Evolutionary conservation across 92 coral and sea anemone species (phyloP).

Genomic region (Parazoanthus swiftii): DNA sequence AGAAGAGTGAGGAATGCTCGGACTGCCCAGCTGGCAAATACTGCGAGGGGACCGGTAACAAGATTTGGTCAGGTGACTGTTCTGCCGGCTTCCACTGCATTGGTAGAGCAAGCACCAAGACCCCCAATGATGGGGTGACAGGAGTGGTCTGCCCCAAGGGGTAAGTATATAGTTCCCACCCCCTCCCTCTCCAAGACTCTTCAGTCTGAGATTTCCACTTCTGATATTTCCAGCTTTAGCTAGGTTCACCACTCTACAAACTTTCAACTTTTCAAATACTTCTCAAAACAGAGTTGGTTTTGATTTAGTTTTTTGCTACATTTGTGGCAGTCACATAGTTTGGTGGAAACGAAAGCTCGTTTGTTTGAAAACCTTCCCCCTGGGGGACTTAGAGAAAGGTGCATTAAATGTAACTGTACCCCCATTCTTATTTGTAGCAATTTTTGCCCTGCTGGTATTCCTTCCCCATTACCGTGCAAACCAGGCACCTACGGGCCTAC

Average conservation of each 20-base stretch:
- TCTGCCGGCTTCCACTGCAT: conserved; percentile 81
- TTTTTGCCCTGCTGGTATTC: conserved; percentile 86
- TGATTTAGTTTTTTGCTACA: no score
- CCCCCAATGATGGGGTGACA: conserved; percentile 83
- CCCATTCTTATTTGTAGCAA: conserved; percentile 39
- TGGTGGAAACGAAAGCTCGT: background rate
- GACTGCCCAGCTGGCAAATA: conserved; percentile 90
- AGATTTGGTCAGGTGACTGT: conserved; percentile 83
- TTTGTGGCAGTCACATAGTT: background rate
- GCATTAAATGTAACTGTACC: background rate
- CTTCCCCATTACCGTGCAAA: conserved; percentile 71
- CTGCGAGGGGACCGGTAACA: conserved; percentile 89
- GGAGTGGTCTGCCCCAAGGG: conserved; percentile 89
- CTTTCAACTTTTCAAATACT: no score
- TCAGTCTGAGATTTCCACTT: background rate
- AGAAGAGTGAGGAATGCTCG: conserved; percentile 62
- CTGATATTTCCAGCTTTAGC: no score
- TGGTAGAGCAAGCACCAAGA: conserved; percentile 70
- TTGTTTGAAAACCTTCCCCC: background rate
- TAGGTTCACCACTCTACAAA: no score
- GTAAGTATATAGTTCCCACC: conserved; percentile 44
- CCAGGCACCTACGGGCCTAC: conserved; percentile 88
- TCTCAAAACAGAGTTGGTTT: no score
- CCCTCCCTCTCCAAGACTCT: background rate
- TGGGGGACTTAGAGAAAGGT: background rate